Conservation (phyloP, 1,140 invertebrate genomes). For the Drosophila nikananu region DNA sequence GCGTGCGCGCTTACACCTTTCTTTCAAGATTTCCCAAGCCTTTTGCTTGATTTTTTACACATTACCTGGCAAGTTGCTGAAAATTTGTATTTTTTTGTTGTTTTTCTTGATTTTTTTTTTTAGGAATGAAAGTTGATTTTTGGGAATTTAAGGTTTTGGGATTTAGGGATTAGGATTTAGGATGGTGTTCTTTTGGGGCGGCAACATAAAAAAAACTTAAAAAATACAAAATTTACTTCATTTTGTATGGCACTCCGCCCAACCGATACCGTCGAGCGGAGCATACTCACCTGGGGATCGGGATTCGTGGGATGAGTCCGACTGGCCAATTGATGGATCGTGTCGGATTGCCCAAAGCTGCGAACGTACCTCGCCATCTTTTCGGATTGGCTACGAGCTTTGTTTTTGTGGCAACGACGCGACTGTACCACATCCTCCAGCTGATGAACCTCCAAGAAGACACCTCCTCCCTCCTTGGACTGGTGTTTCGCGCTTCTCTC, state of each 20-base stretch:
- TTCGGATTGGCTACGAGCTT: constrained; percentile 68
- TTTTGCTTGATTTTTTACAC: constrained; percentile 32
- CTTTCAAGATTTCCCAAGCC: background rate
- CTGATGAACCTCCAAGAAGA: constrained; percentile 19
- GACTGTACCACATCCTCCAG: constrained; percentile 33
- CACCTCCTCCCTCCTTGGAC: constrained; percentile 11
- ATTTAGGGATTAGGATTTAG: constrained; percentile 12
- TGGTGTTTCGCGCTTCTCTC: no score
- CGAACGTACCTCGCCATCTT: constrained; percentile 74
- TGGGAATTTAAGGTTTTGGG: background rate
- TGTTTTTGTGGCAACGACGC: constrained; percentile 33
- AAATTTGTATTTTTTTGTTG: constrained; percentile 3
- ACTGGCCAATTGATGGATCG: constrained; percentile 6
- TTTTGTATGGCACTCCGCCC: constrained; percentile 68
- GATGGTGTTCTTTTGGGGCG: background rate
- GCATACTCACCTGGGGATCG: constrained; percentile 77
- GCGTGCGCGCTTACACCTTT: background rate
- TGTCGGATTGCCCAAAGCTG: constrained; percentile 52
- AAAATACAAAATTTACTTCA: constrained; percentile 78
- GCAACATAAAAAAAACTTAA: constrained; percentile 70
- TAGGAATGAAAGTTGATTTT: constrained; percentile 25
- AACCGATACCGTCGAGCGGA: constrained; percentile 84
- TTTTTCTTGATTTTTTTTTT: constrained; percentile 13
- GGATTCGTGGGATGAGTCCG: background rate
- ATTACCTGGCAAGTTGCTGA: constrained; percentile 62